phyloP scores from a whole-genome alignment of 2,797 vertebrate genomes.

The Balearica regulorum region DNA sequence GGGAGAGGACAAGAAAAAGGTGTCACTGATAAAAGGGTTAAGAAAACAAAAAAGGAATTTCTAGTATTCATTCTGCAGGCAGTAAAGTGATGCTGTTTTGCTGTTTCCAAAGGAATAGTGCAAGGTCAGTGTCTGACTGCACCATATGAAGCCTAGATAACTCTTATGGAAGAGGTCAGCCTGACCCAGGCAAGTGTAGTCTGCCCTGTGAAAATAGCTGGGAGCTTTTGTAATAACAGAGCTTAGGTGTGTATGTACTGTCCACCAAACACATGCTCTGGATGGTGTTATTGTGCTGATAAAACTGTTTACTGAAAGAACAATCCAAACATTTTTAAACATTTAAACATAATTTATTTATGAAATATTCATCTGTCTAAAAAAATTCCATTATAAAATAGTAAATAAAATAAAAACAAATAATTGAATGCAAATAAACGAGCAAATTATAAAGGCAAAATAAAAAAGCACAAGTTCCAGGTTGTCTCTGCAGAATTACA shows the following conservation, averaged over 20 bases:
- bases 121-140: neutral
- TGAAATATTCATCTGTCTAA: slow-evolving; percentile 56
- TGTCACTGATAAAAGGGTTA: neutral
- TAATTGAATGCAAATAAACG: slow-evolving; percentile 59
- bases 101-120: neutral
- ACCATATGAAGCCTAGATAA: neutral
- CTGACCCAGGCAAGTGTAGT: neutral
- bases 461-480: neutral
- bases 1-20: neutral
- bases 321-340: slow-evolving; percentile 62
- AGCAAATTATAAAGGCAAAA: neutral
- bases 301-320: slow-evolving; percentile 61
- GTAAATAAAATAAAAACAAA: slow-evolving; percentile 60
- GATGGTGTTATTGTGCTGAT: slow-evolving; percentile 51
- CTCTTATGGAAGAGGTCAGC: neutral
- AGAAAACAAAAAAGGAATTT: neutral
- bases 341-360: slow-evolving; percentile 63
- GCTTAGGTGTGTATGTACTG: neutral
- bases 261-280: slow-evolving; percentile 27
- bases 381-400: slow-evolving; percentile 63
- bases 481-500: neutral
- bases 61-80: neutral
- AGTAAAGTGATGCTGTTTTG: neutral
- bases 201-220: neutral
- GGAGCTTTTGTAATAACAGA: neutral